These are phyloP conservation scores for Periphyllus acericola DNA, from an alignment of 2,888 invertebrate genomes.

Conservation along the genomic window DNA sequence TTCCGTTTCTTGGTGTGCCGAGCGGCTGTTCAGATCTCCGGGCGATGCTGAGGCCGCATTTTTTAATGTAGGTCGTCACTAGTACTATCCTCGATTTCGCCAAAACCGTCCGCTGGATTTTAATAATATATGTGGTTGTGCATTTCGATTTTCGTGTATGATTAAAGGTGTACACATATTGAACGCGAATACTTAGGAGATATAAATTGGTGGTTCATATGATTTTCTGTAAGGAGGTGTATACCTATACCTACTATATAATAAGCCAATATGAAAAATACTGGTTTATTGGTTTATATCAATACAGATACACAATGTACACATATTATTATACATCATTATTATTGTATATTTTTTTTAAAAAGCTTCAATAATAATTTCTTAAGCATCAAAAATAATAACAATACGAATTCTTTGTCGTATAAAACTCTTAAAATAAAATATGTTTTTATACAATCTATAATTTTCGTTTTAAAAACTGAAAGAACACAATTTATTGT, in stretches of 20 bases:
- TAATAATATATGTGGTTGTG: slow-evolving; percentile 34
- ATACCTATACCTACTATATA: background rate
- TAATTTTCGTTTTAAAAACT: no score
- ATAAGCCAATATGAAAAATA: background rate
- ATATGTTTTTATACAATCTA: no score
- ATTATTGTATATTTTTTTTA: background rate
- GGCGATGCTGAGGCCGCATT: slow-evolving; percentile 58
- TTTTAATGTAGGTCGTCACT: slow-evolving; percentile 59
- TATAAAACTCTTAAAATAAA: no score
- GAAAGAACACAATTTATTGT: no score
- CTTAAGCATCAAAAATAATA: no score
- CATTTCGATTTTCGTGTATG: background rate
- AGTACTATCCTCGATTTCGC: slow-evolving; percentile 57
- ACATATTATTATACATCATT: background rate
- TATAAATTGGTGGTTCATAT: background rate
- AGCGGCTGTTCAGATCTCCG: slow-evolving; percentile 40
- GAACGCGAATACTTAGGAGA: background rate
- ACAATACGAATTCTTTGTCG: no score
- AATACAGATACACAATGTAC: background rate
- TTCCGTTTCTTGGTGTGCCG: slow-evolving; percentile 36
- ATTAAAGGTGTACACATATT: slow-evolving; percentile 14
- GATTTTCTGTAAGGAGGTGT: background rate
- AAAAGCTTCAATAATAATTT: background rate
- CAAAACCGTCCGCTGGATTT: slow-evolving; percentile 36
- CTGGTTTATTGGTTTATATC: background rate